These are phyloP conservation scores for Perognathus longimembris DNA, from an alignment of 2,113 vertebrate species.

Conservation along the genomic window DNA sequence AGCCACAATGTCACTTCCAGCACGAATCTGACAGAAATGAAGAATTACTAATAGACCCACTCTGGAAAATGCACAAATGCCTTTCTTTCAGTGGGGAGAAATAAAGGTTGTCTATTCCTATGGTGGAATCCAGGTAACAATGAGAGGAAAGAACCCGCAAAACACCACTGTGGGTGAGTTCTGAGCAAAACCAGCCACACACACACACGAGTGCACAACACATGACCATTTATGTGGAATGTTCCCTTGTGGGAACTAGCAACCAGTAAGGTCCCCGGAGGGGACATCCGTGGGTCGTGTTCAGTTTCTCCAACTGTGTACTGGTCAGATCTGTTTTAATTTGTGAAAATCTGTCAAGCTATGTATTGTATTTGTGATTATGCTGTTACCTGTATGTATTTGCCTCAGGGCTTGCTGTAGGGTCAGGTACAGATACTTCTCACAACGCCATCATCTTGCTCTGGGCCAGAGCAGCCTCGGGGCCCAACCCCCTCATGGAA, in stretches of 20 bases:
- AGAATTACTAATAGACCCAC: background rate
- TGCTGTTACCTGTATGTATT: constrained; percentile 24
- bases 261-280: background rate
- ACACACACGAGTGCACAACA: background rate
- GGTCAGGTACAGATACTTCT: background rate
- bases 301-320: background rate
- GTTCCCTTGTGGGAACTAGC: background rate
- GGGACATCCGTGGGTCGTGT: too few relatives aligned
- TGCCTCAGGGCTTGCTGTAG: background rate
- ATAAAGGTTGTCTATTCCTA: background rate
- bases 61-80: background rate
- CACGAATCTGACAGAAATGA: background rate
- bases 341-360: background rate
- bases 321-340: background rate
- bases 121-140: background rate
- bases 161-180: background rate
- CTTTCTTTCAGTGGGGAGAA: background rate
- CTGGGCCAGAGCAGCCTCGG: background rate
- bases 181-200: background rate
- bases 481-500: background rate
- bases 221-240: too few relatives aligned
- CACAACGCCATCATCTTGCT: background rate
- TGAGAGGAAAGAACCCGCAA: background rate
- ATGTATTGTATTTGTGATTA: background rate
- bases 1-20: background rate